Base-by-base conservation (phyloP, 2,113 vertebrate species). In the Hippopotamus amphibius region DNA sequence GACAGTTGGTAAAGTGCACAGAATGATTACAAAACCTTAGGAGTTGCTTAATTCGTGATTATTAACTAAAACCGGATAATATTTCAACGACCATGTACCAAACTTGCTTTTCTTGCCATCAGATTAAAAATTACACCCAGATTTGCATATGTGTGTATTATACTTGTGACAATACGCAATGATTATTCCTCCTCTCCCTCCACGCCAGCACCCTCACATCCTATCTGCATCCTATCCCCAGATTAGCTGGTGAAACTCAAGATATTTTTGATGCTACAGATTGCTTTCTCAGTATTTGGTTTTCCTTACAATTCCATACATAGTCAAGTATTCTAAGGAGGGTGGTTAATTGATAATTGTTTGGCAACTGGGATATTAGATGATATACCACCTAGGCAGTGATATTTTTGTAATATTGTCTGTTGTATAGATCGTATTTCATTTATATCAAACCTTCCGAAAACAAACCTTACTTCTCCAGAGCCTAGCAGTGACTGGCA, bases 391-490 rank as follows among this genome's bases (percentile, higher is more conserved):
- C 30, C n/a, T 71, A 71, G 46, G 57, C 53, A 84, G 50, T 19
- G 89, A 55, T 48, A 71, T 77, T 93, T 93, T 61, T n/a, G 50
- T 88, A 68, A 69, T 53, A 55, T 33, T 77, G 26, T 77, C 65
- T 76, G 84, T 19, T 72, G 33, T 37, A n/a, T 5, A 84, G 15
- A 72, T 19, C 13, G 8, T 84, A 43, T 61, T 83, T 87, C 66
- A 61, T 86, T 96, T 96, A 63, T 7, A 37, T 41, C 43, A 80
- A 89, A 57, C 72, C 11, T 82, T 61, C 5, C 10, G 79, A 65
- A 93, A 97, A 74, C 65, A 61, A 95, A 83, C 46, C 21, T 92
- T 41, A 28, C 86, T 82, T 88, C 82, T 55, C 66, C 21, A 94
- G 72, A 79, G 37, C 19, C 66, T 59, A 50, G 43, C 69, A 63